Percentiles rank a stretch among this genome's conserved stretches.
Evolutionary conservation across 1,140 invertebrate species (phyloP).

Genomic region (Drosophila grimshawi): DNA sequence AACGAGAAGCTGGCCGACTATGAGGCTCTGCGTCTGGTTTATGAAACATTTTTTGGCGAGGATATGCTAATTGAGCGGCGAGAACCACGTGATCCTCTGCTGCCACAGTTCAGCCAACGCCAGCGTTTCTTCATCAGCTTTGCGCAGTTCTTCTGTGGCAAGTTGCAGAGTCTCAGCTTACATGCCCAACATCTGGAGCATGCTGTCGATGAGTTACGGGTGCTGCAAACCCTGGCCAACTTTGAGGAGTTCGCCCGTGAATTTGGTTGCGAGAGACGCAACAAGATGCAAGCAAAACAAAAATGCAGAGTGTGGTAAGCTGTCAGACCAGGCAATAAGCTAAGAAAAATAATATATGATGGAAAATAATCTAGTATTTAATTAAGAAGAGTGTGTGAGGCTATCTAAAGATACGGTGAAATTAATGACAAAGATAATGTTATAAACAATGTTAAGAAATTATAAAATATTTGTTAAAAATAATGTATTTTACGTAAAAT

Average conservation of each 20-base stretch:
- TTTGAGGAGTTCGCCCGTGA: constrained; percentile 91
- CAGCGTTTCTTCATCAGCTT: constrained; percentile 94
- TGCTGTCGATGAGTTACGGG: constrained; percentile 91
- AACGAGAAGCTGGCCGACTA: constrained; percentile 78
- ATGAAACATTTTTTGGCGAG: constrained; percentile 64
- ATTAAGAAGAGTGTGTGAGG: too few relatives aligned
- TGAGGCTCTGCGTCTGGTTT: constrained; percentile 70
- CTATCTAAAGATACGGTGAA: too few relatives aligned
- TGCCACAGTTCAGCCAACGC: constrained; percentile 88
- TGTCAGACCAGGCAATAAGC: not conserved
- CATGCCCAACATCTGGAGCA: constrained; percentile 90
- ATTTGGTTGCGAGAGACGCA: constrained; percentile 89
- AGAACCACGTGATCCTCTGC: constrained; percentile 53
- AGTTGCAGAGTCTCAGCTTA: constrained; percentile 91
- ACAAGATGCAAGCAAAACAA: constrained; percentile 92
- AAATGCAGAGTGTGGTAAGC: constrained; percentile 94
- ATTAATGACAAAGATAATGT: too few relatives aligned
- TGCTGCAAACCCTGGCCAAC: constrained; percentile 93
- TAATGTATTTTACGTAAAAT: too few relatives aligned
- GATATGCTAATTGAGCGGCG: constrained; percentile 33
- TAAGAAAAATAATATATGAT: not conserved
- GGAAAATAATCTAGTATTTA: too few relatives aligned
- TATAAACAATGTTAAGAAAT: too few relatives aligned
- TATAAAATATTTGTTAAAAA: too few relatives aligned
- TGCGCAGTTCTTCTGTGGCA: constrained; percentile 94